Conservation (phyloP, 2,888 invertebrate species). For the Laothoe populi region DNA sequence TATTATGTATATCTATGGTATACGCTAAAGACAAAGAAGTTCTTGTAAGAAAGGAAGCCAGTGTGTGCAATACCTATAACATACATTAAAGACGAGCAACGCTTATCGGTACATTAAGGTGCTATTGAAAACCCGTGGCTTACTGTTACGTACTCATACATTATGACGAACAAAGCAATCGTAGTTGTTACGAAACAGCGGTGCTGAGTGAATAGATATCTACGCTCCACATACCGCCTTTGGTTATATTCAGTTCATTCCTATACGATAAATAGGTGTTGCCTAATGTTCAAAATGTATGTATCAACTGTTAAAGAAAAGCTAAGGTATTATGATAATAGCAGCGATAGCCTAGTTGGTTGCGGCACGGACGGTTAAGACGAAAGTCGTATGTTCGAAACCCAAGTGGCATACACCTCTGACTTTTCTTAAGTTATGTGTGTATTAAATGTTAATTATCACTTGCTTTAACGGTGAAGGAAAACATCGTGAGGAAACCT, state of each 20-base stretch:
- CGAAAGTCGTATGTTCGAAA: too few species aligned
- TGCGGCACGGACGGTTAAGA: too few species aligned
- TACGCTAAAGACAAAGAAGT: neutral
- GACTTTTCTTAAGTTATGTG: too few species aligned
- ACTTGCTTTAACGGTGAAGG: too few species aligned
- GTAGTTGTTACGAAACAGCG: constrained; percentile 52
- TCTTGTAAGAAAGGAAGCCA: constrained; percentile 6
- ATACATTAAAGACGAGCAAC: constrained; percentile 24
- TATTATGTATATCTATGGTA: neutral
- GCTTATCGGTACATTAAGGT: constrained; percentile 28
- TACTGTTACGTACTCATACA: constrained; percentile 41
- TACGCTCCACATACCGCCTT: constrained; percentile 57
- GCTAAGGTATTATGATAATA: too few species aligned
- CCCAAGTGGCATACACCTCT: too few species aligned
- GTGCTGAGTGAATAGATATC: constrained; percentile 50
- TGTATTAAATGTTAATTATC: too few species aligned
- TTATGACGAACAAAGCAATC: constrained; percentile 55
- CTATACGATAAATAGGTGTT: constrained; percentile 25
- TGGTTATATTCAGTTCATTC: constrained; percentile 52
- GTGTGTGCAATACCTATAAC: constrained; percentile 9
- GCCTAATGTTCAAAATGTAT: constrained; percentile 11
- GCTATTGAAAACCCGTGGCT: constrained; percentile 36
- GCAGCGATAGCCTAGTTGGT: too few species aligned
- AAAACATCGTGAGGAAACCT: too few species aligned
- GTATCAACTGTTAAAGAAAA: constrained; percentile 15